Base-by-base conservation (phyloP, 2,113 vertebrate species). In the Corythornis madagascariensis region DNA sequence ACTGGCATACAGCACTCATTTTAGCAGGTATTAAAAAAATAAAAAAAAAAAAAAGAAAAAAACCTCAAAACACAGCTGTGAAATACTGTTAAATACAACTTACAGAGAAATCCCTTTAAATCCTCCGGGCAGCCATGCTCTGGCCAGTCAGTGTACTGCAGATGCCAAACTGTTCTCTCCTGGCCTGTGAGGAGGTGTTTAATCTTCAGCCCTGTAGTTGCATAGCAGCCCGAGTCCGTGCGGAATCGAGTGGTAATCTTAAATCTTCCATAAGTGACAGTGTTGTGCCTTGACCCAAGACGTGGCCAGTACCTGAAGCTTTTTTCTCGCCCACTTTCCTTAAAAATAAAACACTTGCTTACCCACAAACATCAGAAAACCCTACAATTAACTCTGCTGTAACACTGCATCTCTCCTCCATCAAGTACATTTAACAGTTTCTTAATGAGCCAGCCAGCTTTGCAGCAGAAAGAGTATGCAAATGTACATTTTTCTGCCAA, bases 101-200 rank as follows among this genome's bases (percentile, higher is more conserved):
- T 94, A 99, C 99, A 98, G 19, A 99, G 96, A 95, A 99, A 99
- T 52, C 99, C 99, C 94, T 99, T 99, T 88, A 99, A 97, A 96
- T 99, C 99, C 74, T 99, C 99, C 0, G 99, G 99, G 89, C 98
- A 99, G 88, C 99, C 98, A 48, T 99, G 99, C 92, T 99, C 98
- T 4, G 99, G 99, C 99, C 99, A 99, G 94, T 99, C 99, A 7
- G 99, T 99, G 95, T 99, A 99, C 97, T 99, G 99, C 87, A 99
- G 98, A 80, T 99, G 99, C 99, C 99, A 99, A n/a, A 99, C 97
- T 0, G 99, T 99, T 90, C 99, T 97, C 96, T 99, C 99, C 90
- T 99, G 99, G 31, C 99, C 99, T 2, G 98, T 99, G 80, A 99
- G 96, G 9, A 99, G 98, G 88, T 99, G 98, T 96, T 99, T 99